These are phyloP conservation scores for Horisme vitalbata DNA, from an alignment of 2,888 invertebrate genomes.

Conservation along the genomic window DNA sequence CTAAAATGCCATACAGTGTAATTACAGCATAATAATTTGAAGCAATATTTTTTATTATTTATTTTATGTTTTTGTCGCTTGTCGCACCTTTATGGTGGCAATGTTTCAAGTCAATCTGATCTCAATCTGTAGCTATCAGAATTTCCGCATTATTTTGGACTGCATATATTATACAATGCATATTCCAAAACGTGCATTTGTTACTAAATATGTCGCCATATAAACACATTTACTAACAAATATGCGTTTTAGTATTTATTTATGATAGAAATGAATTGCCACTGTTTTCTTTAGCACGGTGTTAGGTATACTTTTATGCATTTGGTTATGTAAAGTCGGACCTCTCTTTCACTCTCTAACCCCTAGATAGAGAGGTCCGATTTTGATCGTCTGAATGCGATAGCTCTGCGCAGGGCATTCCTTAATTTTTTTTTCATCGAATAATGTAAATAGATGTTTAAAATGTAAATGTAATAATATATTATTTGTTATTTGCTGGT, in stretches of 20 bases:
- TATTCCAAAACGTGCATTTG: conserved; percentile 17
- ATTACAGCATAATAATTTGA: conserved; percentile 46
- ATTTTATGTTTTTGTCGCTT: conserved; percentile 36
- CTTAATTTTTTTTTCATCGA: conserved; percentile 66
- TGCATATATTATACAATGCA: conserved; percentile 19
- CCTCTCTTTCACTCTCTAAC: conserved; percentile 9
- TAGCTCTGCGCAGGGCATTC: conserved; percentile 70
- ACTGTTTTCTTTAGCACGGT: conserved; percentile 62
- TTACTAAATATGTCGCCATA: conserved; percentile 10
- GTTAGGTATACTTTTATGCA: conserved; percentile 49
- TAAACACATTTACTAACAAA: conserved; percentile 18
- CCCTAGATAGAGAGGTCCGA: conserved; percentile 11
- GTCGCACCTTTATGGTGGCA: conserved; percentile 59
- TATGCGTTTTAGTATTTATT: conserved; percentile 22
- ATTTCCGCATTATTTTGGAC: conserved; percentile 18
- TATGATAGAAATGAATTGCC: conserved; percentile 50
- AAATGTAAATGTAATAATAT: conserved; percentile 34
- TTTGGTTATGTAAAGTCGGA: conserved; percentile 17
- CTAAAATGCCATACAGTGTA: conserved; percentile 47
- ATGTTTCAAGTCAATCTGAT: conserved; percentile 58
- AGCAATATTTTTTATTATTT: conserved; percentile 35
- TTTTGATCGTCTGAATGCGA: conserved; percentile 8
- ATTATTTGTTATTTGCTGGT: conserved; percentile 63
- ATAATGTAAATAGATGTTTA: conserved; percentile 69
- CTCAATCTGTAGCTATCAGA: conserved; percentile 40